Evolutionary conservation across 2,113 vertebrate species (phyloP).

Genomic region (Crotalus horridus): DNA sequence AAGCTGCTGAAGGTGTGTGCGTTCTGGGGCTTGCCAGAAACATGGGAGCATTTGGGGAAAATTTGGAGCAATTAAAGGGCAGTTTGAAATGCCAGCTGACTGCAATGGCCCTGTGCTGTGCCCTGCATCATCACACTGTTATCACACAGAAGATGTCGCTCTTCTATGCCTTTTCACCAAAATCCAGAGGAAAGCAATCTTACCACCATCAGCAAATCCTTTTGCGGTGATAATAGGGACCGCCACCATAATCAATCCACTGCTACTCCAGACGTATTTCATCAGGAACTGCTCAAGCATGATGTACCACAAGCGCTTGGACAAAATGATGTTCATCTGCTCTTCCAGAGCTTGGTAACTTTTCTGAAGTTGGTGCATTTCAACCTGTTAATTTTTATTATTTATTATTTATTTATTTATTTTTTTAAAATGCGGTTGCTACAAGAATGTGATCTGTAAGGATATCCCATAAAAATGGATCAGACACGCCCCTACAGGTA

Average conservation of each 20-base stretch:
- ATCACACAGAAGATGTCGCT: not conserved
- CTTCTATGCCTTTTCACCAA: not conserved
- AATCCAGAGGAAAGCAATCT: conserved; percentile 45
- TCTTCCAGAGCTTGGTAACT: conserved; percentile 90
- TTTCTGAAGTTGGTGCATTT: conserved; percentile 95
- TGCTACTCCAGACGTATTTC: conserved; percentile 98
- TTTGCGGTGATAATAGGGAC: conserved; percentile 98
- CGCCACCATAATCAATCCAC: conserved; percentile 96
- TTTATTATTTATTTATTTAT: no score
- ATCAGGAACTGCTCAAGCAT: conserved; percentile 99
- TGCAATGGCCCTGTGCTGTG: no score
- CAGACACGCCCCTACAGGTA: rapidly evolving
- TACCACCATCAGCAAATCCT: conserved; percentile 94
- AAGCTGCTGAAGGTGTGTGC: no score
- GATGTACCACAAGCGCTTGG: conserved; percentile 96
- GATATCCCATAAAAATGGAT: not conserved
- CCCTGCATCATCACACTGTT: no score
- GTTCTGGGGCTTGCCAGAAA: no score
- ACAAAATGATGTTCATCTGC: conserved; percentile 95
- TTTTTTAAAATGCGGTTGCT: conserved; percentile 21
- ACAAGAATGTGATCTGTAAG: not conserved
- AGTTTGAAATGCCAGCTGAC: no score
- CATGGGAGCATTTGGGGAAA: no score
- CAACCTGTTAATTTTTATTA: conserved; percentile 75
- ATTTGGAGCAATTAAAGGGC: no score